Evolutionary conservation across 2,888 invertebrate genomes (phyloP).

Genomic region (Ypsolopha sequella): DNA sequence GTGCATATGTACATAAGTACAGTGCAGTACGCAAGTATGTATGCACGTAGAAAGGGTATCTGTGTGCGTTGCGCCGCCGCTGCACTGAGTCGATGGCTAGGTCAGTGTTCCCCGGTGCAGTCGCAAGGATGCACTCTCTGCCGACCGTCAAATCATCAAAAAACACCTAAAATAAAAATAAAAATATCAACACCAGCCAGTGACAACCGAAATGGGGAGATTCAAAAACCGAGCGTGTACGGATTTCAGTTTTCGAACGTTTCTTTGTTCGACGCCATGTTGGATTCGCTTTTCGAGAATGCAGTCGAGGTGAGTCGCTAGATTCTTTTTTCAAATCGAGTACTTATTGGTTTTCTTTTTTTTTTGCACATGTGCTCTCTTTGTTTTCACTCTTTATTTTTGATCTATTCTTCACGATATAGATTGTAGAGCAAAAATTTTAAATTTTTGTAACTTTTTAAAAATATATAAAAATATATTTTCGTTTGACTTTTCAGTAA

Average conservation of each 20-base stretch:
- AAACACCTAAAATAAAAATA: not conserved
- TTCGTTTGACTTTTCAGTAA: too few species aligned
- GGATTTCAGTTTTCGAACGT: constrained; percentile 15
- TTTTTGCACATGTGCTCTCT: constrained; percentile 17
- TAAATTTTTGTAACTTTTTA: too few species aligned
- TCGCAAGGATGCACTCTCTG: constrained; percentile 18
- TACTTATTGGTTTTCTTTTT: constrained; percentile 24
- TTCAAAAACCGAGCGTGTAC: constrained; percentile 10
- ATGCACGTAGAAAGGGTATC: constrained; percentile 9
- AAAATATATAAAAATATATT: too few species aligned
- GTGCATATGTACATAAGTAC: not conserved
- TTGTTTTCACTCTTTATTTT: not conserved
- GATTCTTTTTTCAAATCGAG: not conserved
- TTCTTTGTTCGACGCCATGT: constrained; percentile 40
- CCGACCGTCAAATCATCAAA: not conserved
- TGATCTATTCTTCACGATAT: too few species aligned
- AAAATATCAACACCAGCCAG: too few species aligned
- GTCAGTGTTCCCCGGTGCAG: constrained; percentile 30
- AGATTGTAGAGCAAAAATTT: too few species aligned
- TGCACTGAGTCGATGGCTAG: constrained; percentile 31
- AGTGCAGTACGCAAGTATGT: not conserved
- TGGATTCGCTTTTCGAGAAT: constrained; percentile 23
- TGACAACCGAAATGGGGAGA: too few species aligned
- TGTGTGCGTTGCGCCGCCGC: constrained; percentile 17
- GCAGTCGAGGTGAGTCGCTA: constrained; percentile 25